Percentiles rank a stretch among this genome's conserved stretches.
Conservation (phyloP, 2,797 vertebrate genomes). For the Rhyacichthys aspro region DNA sequence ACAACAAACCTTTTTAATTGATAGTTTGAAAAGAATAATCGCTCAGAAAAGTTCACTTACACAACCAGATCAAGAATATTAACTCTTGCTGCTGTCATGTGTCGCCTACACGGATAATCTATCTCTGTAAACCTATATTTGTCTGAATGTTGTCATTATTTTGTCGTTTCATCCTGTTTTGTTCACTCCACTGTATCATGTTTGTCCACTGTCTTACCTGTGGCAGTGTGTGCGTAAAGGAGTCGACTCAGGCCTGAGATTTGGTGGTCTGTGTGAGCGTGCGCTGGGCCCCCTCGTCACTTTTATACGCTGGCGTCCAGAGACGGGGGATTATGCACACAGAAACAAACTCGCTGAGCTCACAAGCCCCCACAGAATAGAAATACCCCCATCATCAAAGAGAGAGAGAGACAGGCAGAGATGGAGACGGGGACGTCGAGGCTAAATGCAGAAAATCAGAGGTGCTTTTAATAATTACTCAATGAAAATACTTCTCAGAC, state of each 20-base stretch:
- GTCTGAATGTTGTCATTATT: background rate
- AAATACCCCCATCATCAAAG: slow-evolving; percentile 85
- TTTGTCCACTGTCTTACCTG: slow-evolving; percentile 78
- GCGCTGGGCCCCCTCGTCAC: slow-evolving; percentile 41
- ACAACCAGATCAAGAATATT: background rate
- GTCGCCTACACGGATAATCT: too few relatives aligned
- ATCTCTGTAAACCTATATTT: background rate
- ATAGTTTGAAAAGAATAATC: background rate
- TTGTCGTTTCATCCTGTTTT: background rate
- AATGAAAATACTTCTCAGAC: too few relatives aligned
- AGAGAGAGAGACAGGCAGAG: slow-evolving; percentile 48
- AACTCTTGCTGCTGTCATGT: background rate
- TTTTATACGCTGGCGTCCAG: slow-evolving; percentile 79
- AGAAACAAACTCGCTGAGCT: slow-evolving; percentile 84
- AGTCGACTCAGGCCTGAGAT: slow-evolving; percentile 65
- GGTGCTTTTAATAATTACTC: too few relatives aligned
- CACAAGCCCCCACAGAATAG: slow-evolving; percentile 80
- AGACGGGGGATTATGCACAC: slow-evolving; percentile 74
- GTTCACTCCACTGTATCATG: slow-evolving; percentile 24
- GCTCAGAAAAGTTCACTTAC: background rate
- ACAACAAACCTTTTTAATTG: background rate
- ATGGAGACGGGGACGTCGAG: slow-evolving; percentile 10
- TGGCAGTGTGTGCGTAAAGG: slow-evolving; percentile 71
- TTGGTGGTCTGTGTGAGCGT: slow-evolving; percentile 67
- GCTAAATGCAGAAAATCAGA: too few relatives aligned